Evolutionary conservation across 2,797 vertebrate genomes (phyloP).

Genomic region (Spondyliosoma cantharus): DNA sequence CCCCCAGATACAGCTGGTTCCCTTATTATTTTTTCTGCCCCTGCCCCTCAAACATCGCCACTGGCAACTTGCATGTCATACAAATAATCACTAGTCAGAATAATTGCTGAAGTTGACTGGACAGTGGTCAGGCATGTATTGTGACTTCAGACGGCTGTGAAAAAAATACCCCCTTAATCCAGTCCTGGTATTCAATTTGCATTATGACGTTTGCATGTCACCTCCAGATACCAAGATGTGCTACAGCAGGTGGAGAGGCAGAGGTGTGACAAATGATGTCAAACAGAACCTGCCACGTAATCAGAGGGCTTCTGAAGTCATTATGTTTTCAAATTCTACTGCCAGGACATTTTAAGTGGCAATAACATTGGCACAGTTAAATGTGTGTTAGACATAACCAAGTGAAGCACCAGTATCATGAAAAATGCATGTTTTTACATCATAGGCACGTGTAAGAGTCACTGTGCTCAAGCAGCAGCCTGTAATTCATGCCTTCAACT

Average conservation of each 20-base stretch:
- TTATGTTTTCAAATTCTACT: conserved; percentile 16
- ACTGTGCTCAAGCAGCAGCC: not conserved
- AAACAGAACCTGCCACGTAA: conserved; percentile 41
- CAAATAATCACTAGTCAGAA: not conserved
- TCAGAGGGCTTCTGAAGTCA: conserved; percentile 8
- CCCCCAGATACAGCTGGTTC: too few relatives aligned
- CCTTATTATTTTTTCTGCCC: too few relatives aligned
- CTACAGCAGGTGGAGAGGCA: conserved; percentile 24
- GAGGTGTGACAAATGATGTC: conserved; percentile 40
- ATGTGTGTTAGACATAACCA: not conserved
- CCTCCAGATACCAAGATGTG: conserved; percentile 9
- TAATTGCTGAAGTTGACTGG: not conserved
- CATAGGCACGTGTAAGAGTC: not conserved
- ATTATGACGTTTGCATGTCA: conserved; percentile 24
- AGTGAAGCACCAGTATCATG: conserved; percentile 15
- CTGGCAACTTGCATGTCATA: too few relatives aligned
- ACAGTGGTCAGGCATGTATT: not conserved
- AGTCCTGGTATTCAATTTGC: conserved; percentile 16
- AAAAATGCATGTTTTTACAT: not conserved
- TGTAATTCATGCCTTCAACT: not conserved
- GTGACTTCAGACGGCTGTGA: not conserved
- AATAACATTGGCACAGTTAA: not conserved
- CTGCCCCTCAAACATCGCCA: too few relatives aligned
- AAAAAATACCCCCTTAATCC: not conserved
- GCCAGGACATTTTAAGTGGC: conserved; percentile 27